Percentiles rank a stretch among this genome's conserved stretches.
Evolutionary conservation across 2,113 vertebrate species (phyloP).

Genomic region (Entomyzon cyanotis): DNA sequence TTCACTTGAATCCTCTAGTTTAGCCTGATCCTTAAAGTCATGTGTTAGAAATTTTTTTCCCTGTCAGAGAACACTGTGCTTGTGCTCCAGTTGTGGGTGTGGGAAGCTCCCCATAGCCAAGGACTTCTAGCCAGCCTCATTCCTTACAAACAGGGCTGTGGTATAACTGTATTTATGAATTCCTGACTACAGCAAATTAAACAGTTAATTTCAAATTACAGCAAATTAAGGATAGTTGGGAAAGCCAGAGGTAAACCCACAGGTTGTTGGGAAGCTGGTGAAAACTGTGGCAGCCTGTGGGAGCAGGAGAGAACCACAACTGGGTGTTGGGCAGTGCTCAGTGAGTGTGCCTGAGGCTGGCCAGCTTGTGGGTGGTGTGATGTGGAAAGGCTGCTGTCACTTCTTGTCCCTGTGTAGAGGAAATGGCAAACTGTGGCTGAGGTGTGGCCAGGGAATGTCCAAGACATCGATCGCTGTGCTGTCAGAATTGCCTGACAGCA

Average conservation of each 20-base stretch:
- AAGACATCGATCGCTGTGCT: fast-evolving
- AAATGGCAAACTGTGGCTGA: not conserved
- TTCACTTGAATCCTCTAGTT: not conserved
- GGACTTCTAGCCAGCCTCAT: not conserved
- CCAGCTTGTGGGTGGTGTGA: not conserved
- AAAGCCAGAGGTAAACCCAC: not conserved
- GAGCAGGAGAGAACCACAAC: not conserved
- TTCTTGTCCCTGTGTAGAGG: not conserved
- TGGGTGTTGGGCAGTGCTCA: not conserved
- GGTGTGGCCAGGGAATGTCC: not conserved
- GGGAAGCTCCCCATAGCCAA: not conserved
- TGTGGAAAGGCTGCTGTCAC: not conserved
- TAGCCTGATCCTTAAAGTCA: not conserved
- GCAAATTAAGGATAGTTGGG: not conserved
- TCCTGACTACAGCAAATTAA: not conserved
- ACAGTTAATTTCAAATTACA: not conserved
- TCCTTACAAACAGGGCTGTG: not conserved
- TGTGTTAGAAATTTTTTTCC: not conserved
- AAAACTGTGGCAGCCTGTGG: not conserved
- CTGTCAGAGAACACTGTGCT: not conserved
- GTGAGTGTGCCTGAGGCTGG: not conserved
- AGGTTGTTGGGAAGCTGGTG: not conserved
- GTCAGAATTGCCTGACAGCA: not conserved
- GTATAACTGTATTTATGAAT: not conserved
- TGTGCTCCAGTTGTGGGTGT: fast-evolving